phyloP scores from a whole-genome alignment of 2,888 invertebrate species.

The Zootermopsis nevadensis region DNA sequence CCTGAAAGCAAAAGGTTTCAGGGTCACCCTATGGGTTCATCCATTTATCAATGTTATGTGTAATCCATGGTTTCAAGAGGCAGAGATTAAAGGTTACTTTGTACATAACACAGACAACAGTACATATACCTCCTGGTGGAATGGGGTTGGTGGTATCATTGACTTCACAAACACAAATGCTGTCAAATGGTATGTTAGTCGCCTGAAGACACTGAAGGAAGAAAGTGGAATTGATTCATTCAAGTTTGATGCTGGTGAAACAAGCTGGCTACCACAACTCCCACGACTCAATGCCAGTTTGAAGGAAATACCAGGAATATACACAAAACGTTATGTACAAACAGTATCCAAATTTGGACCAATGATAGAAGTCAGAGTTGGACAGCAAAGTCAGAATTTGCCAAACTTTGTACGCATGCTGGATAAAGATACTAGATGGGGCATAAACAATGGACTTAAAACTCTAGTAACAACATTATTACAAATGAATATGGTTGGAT shows the following conservation, averaged over 20 bases:
- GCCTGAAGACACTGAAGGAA: conserved; percentile 63
- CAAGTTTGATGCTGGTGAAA: conserved; percentile 87
- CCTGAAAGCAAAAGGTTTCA: conserved; percentile 68
- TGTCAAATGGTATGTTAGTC: conserved; percentile 62
- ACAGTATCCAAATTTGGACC: conserved; percentile 71
- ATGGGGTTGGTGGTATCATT: conserved; percentile 70
- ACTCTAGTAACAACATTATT: conserved; percentile 79
- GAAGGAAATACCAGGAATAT: conserved; percentile 32
- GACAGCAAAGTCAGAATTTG: conserved; percentile 75
- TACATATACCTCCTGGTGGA: conserved; percentile 64
- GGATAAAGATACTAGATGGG: conserved; percentile 79
- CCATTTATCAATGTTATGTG: conserved; percentile 86
- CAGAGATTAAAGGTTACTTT: conserved; percentile 69
- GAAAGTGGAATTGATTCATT: conserved; percentile 77
- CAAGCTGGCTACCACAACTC: conserved; percentile 69
- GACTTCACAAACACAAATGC: conserved; percentile 81
- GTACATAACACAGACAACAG: conserved; percentile 61
- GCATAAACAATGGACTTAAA: conserved; percentile 75
- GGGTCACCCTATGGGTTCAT: conserved; percentile 86
- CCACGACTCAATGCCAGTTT: conserved; percentile 35
- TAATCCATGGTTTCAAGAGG: conserved; percentile 68
- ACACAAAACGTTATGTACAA: conserved; percentile 64
- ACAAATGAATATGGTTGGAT: conserved; percentile 73
- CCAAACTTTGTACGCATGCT: conserved; percentile 81
- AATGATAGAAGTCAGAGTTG: conserved; percentile 77